Evolutionary conservation across 2,113 vertebrate genomes (phyloP).

Genomic region (Eublepharis macularius): DNA sequence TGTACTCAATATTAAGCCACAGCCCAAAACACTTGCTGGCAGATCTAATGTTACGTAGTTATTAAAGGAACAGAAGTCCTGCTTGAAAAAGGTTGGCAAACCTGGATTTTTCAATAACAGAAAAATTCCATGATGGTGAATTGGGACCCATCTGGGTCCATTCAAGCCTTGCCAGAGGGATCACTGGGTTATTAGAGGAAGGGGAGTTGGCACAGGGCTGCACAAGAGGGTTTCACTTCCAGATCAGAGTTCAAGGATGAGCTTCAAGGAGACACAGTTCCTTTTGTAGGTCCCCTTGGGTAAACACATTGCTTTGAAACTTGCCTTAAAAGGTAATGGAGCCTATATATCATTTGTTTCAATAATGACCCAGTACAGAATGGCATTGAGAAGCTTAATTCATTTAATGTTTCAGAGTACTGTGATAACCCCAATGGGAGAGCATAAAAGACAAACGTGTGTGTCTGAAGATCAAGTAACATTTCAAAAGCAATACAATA

Average conservation of each 20-base stretch:
- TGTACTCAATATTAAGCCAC: background rate
- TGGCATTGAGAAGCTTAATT: conserved; percentile 4
- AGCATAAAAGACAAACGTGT: conserved; percentile 3
- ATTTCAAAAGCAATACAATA: background rate
- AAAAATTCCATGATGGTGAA: background rate
- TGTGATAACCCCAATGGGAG: background rate
- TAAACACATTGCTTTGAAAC: background rate
- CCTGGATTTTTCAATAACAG: background rate
- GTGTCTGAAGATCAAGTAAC: conserved; percentile 22
- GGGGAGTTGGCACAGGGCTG: background rate
- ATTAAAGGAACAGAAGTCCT: background rate
- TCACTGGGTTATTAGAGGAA: background rate
- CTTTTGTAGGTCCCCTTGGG: background rate
- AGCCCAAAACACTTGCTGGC: background rate
- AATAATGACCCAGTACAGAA: background rate
- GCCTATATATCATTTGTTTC: background rate
- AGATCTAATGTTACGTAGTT: background rate
- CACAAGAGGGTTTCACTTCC: background rate
- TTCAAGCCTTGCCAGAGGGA: background rate
- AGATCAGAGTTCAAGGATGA: background rate
- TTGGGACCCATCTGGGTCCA: background rate
- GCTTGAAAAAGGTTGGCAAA: background rate
- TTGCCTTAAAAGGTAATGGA: background rate
- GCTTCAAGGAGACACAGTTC: background rate
- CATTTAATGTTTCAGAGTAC: background rate